Conservation (phyloP, 2,113 vertebrate species). For the Regulus satrapa region DNA sequence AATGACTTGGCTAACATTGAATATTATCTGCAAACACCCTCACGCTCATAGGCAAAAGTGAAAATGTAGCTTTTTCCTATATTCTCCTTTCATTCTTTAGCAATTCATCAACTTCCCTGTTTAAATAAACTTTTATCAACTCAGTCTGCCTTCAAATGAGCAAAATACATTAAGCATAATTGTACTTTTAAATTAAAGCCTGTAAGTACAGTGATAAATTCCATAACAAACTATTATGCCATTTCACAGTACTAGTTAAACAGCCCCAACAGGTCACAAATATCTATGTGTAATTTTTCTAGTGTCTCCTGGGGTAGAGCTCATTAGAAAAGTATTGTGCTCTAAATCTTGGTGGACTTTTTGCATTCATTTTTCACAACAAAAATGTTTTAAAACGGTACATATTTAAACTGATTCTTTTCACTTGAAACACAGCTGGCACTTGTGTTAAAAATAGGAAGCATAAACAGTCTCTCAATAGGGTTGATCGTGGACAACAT, state of each 20-base stretch:
- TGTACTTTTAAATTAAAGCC: not conserved
- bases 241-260: not conserved
- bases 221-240: not conserved
- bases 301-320: not conserved
- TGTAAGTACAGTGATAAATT: not conserved
- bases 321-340: not conserved
- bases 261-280: not conserved
- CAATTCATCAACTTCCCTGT: not conserved
- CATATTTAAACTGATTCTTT: not conserved
- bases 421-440: not conserved
- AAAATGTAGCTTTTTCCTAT: not conserved
- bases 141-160: not conserved
- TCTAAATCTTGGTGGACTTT: not conserved
- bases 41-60: not conserved
- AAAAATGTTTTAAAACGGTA: not conserved
- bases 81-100: not conserved
- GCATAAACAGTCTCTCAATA: not conserved
- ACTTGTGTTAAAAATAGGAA: not conserved
- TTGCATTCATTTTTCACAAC: not conserved
- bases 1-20: not conserved
- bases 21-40: not conserved
- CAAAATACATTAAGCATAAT: not conserved
- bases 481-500: rapidly evolving
- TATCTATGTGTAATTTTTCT: not conserved
- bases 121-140: not conserved